These are phyloP conservation scores for Prionailurus bengalensis DNA, from an alignment of 2,113 vertebrate genomes.

Conservation along the genomic window DNA sequence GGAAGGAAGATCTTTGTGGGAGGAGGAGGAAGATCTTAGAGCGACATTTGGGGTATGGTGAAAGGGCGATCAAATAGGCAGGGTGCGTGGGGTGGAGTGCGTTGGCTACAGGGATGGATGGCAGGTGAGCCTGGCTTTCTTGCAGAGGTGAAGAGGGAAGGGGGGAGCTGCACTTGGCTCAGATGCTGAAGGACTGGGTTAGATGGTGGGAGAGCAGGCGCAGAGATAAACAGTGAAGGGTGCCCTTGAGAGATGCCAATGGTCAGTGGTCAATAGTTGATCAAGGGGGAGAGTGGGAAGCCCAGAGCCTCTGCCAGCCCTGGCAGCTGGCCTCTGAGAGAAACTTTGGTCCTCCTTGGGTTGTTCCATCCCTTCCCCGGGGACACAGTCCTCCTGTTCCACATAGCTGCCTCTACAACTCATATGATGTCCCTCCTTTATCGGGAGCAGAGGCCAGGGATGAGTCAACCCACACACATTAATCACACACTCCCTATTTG, in stretches of 20 bases:
- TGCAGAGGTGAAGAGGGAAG: too few relatives aligned
- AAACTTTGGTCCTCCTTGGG: not conserved
- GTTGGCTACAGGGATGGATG: not conserved
- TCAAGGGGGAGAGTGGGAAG: not conserved
- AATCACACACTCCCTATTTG: not conserved
- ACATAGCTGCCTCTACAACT: not conserved
- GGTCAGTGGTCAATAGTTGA: not conserved
- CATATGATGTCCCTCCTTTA: not conserved
- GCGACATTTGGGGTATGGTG: not conserved
- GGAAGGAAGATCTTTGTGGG: too few relatives aligned
- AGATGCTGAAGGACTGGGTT: not conserved
- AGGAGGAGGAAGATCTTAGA: not conserved
- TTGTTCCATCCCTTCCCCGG: not conserved
- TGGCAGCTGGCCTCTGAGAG: not conserved
- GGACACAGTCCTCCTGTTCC: not conserved
- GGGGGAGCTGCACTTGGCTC: not conserved
- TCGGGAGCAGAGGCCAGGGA: not conserved
- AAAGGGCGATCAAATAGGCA: not conserved
- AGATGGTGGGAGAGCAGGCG: not conserved
- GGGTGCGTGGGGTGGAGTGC: rapidly evolving
- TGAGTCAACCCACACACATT: not conserved
- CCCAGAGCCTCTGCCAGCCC: not conserved
- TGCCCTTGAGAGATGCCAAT: not conserved
- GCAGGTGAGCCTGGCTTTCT: not conserved
- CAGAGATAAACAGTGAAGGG: not conserved